A percentile compares a stretch with the other conserved stretches of the same genome.
Evolutionary conservation across 37 sponge, comb jelly and placozoan species (phyloP).

Genomic region (Halichondria panicea): DNA sequence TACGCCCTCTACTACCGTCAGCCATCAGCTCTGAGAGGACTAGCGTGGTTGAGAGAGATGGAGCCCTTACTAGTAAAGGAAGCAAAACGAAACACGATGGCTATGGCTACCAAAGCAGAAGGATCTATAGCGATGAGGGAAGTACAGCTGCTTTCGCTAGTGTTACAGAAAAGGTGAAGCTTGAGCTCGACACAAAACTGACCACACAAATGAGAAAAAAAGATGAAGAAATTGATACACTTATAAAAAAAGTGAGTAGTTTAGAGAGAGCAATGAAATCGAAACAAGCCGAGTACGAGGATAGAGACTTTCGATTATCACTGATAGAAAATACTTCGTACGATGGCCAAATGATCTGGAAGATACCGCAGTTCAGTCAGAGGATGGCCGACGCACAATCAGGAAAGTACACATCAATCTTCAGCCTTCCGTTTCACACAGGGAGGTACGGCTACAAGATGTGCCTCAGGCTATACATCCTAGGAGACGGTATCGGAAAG

Average conservation of each 20-base stretch:
- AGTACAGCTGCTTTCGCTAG: too few species aligned
- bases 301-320: constrained; percentile 70
- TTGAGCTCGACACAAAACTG: too few species aligned
- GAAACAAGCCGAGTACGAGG: constrained; percentile 59
- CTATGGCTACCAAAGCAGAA: not conserved
- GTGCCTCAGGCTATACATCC: constrained; percentile 79
- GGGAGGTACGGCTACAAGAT: constrained; percentile 84
- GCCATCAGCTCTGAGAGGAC: too few species aligned
- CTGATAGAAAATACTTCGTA: constrained; percentile 65
- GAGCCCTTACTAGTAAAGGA: too few species aligned
- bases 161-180: too few species aligned
- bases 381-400: constrained; percentile 63
- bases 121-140: not conserved
- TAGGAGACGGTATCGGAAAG: constrained; percentile 83
- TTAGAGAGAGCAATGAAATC: constrained; percentile 41
- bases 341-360: constrained; percentile 77
- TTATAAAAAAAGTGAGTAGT: constrained; percentile 15
- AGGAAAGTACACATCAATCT: constrained; percentile 81
- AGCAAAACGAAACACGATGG: too few species aligned
- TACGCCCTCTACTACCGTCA: too few species aligned
- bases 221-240: constrained; percentile 21
- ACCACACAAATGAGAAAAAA: constrained; percentile 5
- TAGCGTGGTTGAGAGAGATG: too few species aligned
- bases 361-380: constrained; percentile 69
- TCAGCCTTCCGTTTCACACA: constrained; percentile 78